Evolutionary conservation across 2,113 vertebrate genomes (phyloP), one percentile per base, ranked within the genome.

Genomic region (Lampris megalopsis): DNA sequence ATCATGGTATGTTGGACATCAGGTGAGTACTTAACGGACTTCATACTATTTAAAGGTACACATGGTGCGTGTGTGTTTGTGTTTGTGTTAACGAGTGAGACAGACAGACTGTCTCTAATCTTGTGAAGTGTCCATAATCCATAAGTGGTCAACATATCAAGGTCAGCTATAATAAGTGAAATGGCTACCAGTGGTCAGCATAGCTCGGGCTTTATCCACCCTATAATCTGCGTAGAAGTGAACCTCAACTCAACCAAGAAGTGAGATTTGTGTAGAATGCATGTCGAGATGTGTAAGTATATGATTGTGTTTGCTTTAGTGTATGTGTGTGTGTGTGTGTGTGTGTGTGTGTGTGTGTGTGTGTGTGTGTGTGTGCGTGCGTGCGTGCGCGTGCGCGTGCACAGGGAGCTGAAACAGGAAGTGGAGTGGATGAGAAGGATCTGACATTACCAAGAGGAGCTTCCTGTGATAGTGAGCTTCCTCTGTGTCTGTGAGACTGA

Each of bases 381-480:
- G n/a, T n/a, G 3, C 71, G 70, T 63, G 80, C 0, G 84, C 68
- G 79, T 53, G 50, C 68, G 80, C 54, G 82, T 80, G 65, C 79
- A 76, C 69, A 1, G 24, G 66, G 75, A 53, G 68, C 11, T 67
- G 66, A 58, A 78, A 84, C 84, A 89, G 92, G 93, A 94, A 92
- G 83, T 45, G 0, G 48, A 69, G 73, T 38, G 1, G 6, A 90
- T 93, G 90, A 92, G 84, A 71, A 77, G 81, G 86, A 88, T 86
- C 84, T 89, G 88, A 89, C 86, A 68, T 89, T 73, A 71, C 76
- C 43, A 72, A 80, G 61, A 80, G 54, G 64, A 77, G 79, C 84
- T 92, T 93, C 89, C 91, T 89, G 84, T 54, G 88, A 94, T 92
- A 91, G 72, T 70, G 85, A 68, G 66, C 78, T 92, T 90, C 91